Evolutionary conservation across 2,888 invertebrate genomes (phyloP), one percentile per base, ranked within the genome.

Genomic region (Scelioninae gen. 2): DNA sequence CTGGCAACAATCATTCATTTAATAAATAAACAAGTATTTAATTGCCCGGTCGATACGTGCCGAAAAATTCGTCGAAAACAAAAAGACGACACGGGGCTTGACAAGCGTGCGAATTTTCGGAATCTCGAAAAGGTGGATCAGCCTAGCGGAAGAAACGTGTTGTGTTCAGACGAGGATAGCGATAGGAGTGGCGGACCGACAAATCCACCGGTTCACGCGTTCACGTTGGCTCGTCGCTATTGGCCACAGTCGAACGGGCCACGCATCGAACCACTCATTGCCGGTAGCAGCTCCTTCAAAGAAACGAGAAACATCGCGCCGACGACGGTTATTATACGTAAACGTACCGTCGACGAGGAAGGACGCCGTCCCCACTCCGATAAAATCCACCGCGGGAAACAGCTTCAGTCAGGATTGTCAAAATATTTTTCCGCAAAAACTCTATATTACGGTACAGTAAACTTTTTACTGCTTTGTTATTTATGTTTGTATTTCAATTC

Each of bases 221-320:
- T 63, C 45, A 60, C 65, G 48, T 60, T 65, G 69, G 50, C 41
- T 53, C 45, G 48, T 33, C 31, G 57, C 74, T 48, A 74, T 74
- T 70, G 74, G 74, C 33, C 60, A 37, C 37, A 13, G 53, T 28
- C 46, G 55, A 73, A 73, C 73, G 73, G 52, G 52, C 73, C 60
- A 73, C 63, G 57, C 73, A 73, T 71, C 70, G 71, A 67, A 67
- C 74, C 67, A 74, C 33, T 58, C 35, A 70, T 55, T 53, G 65
- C 68, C 74, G 74, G 74, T 41, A 22, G 52, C 45, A 15, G 39
- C n/a, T 48, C 37, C 13, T 37, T 18, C 28, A 10, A 55, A 43
- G 57, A 53, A 58, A 53, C 61, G 61, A 9, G 28, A 60, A 10
- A 60, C 13, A 15, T n/a, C 13, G 18, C 46, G 16, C 33, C 45